These are phyloP conservation scores for Hemibagrus wyckioides DNA, from an alignment of 2,113 vertebrate genomes.

Conservation along the genomic window DNA sequence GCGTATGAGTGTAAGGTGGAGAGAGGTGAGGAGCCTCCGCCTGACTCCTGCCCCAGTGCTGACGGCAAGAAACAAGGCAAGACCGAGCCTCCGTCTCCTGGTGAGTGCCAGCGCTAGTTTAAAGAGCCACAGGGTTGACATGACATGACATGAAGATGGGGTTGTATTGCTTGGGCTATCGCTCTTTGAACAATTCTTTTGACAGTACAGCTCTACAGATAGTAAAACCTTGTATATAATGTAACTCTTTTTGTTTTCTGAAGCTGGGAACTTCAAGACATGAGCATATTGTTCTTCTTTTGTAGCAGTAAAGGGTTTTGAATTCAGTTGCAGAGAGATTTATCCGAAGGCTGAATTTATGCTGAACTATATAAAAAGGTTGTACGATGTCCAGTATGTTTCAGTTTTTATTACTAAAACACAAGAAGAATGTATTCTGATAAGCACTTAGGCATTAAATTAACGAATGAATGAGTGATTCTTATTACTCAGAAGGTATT, in stretches of 20 bases:
- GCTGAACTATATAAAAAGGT: neutral
- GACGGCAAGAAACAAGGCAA: conserved; percentile 86
- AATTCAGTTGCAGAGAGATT: neutral
- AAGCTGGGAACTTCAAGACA: neutral
- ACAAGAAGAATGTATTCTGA: neutral
- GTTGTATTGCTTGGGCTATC: neutral
- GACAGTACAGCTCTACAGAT: neutral
- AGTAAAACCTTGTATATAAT: neutral
- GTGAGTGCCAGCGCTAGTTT: conserved; percentile 67
- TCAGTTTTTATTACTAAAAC: neutral
- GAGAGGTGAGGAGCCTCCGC: conserved; percentile 92
- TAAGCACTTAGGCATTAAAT: neutral
- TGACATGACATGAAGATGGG: neutral
- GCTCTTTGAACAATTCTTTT: neutral
- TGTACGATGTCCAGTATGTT: neutral
- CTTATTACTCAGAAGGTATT: neutral
- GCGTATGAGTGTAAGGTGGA: conserved; percentile 95
- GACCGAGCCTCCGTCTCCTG: conserved; percentile 93
- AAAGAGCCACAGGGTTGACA: neutral
- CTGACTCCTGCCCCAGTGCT: conserved; percentile 77
- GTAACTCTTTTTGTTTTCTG: neutral
- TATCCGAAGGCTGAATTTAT: neutral
- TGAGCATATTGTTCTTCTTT: neutral
- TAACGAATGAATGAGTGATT: neutral
- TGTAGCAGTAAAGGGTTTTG: neutral